These are phyloP conservation scores for Nephila pilipes DNA, from an alignment of 1,140 invertebrate species.

Conservation along the genomic window DNA sequence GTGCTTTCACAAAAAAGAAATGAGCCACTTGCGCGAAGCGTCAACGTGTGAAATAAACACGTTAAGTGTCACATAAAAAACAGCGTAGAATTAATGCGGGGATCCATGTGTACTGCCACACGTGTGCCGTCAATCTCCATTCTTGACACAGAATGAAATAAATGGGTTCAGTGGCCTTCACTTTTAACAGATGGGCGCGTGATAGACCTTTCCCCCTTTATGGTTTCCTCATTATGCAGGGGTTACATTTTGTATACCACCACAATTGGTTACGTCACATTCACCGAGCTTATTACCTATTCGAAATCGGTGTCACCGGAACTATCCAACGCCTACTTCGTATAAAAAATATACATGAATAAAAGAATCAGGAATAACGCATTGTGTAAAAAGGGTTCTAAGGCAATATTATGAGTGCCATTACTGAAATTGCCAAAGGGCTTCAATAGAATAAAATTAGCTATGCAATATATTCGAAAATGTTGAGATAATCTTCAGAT, in stretches of 20 bases:
- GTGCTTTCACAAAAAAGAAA: not conserved
- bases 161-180: conserved; percentile 55
- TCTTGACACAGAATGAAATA: conserved; percentile 18
- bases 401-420: not conserved
- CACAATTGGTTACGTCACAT: conserved; percentile 33
- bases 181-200: conserved; percentile 54
- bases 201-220: not conserved
- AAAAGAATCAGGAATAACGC: not conserved
- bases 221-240: conserved; percentile 41
- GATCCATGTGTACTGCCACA: not conserved
- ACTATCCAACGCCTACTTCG: not conserved
- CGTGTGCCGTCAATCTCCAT: conserved; percentile 50
- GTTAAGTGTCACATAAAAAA: conserved; percentile 13
- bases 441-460: no score
- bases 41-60: conserved; percentile 40
- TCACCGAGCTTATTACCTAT: conserved; percentile 32
- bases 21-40: not conserved
- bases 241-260: not conserved
- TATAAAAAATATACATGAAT: not conserved
- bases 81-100: not conserved
- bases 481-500: no score
- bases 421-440: no score
- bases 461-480: no score
- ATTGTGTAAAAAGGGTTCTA: not conserved
- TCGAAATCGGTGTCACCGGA: conserved; percentile 10